Evolutionary conservation across 37 sponge, comb jelly and placozoan genomes (phyloP), one percentile per base, ranked within the genome.

Genomic region (Diacarnus erythraeanus): DNA sequence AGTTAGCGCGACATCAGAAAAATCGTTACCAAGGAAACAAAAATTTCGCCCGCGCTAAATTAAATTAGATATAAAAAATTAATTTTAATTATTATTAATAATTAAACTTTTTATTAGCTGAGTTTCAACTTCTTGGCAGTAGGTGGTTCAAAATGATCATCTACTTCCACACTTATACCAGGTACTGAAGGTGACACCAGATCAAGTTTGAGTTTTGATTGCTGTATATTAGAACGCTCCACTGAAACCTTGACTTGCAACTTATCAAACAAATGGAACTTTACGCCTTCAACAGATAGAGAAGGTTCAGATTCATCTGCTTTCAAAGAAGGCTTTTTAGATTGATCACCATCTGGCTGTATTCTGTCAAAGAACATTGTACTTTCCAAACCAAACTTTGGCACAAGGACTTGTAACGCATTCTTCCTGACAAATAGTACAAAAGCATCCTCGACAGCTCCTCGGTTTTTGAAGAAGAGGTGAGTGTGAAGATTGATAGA

Each of bases 381-480:
- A 5, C 88, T 72, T 59, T 97, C 98, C 20, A 91, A 54, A 9
- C 98, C 98, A 74, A 94, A 97, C 77, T 88, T 90, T 35, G 94
- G 94, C 42, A 98, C 76, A 38, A 98, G 77, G 26, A 98, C 86
- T 20, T 91, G 92, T n/a, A 98, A 43, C 0, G 99, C 96, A 82
- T 98, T 98, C 64, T 81, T 69, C 51, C 80, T 79, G 5, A 91
- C 94, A 74, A 90, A 84, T 18, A 92, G 80, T 44, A 98, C 87
- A 40, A 85, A 98, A 10, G 85, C 96, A 37, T 98, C 94, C 39
- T 93, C 94, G 8, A 71, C 73, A 0, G 59, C 38, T 0, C 65
- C 64, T n/a, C 72, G 69, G 38, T 86, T 86, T 63, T 88, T 90
- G 89, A 98, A 93, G 83, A 90, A 95, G 38, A 98, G 77, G 47